Base-by-base conservation (phyloP, 1,140 invertebrate species). In the Conus betulinus region DNA sequence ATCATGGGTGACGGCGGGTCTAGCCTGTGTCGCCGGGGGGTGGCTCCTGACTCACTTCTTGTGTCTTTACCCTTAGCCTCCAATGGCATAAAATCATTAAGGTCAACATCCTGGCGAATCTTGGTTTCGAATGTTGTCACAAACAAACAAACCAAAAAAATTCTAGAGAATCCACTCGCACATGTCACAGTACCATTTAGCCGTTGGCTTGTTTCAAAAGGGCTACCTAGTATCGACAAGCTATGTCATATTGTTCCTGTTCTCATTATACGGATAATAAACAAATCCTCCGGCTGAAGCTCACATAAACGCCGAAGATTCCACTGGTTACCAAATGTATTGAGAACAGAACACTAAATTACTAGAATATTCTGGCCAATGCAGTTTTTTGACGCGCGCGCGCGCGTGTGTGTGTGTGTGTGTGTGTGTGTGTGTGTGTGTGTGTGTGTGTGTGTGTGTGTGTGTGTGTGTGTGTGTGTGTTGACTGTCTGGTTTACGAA, bases 391-490 rank as follows among this genome's bases (percentile, higher is more conserved):
- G 0, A 39, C 39, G 39, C 3, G 3, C 39, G 3, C 39, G 39
- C 39, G 39, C 39, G 3, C n/a, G 63, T 3, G 63, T 3, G 63
- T 3, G 63, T 3, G 63, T 3, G 63, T 3, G 63, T 3, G 63
- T 3, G 63, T 3, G 63, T 71, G 63, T 71, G 63, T 71, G 63
- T 71, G 63, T 71, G 63, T 71, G 63, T 71, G 63, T 71, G 63
- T 71, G 63, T 71, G 63, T 71, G 63, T 71, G 63, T 71, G 63
- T 71, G 63, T 71, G 63, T 71, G 63, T 71, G 63, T 71, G 63
- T 71, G 63, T 71, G 63, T 71, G 63, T 71, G 63, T 71, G 63
- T 71, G 63, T 71, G 63, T 71, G 63, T 71, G 63, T 71, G 63
- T 71, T n/a, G n/a, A n/a, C n/a, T 71, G 63, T 15, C 15, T 15